These are phyloP conservation scores for Leptinotarsa rubiginosa DNA, from an alignment of 2,888 invertebrate species.

Conservation along the genomic window DNA sequence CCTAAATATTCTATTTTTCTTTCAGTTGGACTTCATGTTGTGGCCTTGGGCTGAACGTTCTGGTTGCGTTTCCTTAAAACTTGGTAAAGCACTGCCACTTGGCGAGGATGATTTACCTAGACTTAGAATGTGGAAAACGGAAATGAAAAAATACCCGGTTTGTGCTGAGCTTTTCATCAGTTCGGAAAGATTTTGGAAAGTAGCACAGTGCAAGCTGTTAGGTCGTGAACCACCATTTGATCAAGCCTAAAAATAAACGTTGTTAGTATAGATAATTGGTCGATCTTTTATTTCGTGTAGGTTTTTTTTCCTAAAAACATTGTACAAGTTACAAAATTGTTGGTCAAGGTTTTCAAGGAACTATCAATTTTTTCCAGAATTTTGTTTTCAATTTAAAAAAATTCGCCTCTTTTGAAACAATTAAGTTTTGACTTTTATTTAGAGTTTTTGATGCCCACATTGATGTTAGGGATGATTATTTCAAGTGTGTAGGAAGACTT, in stretches of 20 bases:
- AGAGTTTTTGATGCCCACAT: too few species aligned
- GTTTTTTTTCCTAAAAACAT: too few species aligned
- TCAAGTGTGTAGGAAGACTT: too few species aligned
- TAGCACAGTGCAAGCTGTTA: conserved; percentile 50
- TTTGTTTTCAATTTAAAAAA: too few species aligned
- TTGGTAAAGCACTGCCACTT: conserved; percentile 56
- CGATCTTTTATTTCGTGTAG: too few species aligned
- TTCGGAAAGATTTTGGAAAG: conserved; percentile 59
- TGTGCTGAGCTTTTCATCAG: conserved; percentile 55
- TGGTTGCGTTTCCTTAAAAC: conserved; percentile 51
- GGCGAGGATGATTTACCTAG: conserved; percentile 52
- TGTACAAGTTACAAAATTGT: too few species aligned
- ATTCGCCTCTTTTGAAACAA: too few species aligned
- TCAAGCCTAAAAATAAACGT: conserved; percentile 11
- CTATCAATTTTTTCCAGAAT: too few species aligned
- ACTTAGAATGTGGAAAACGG: conserved; percentile 57
- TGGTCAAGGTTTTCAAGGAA: too few species aligned
- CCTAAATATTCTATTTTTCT: not conserved
- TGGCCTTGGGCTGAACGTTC: conserved; percentile 63
- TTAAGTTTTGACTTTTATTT: too few species aligned
- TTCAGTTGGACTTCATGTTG: conserved; percentile 61
- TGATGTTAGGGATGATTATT: too few species aligned
- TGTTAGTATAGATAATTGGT: not conserved
- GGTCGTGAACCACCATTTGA: conserved; percentile 23
- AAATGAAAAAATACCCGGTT: conserved; percentile 52